These are phyloP conservation scores for Griposia aprilina DNA, from an alignment of 2,888 invertebrate species.

Conservation along the genomic window DNA sequence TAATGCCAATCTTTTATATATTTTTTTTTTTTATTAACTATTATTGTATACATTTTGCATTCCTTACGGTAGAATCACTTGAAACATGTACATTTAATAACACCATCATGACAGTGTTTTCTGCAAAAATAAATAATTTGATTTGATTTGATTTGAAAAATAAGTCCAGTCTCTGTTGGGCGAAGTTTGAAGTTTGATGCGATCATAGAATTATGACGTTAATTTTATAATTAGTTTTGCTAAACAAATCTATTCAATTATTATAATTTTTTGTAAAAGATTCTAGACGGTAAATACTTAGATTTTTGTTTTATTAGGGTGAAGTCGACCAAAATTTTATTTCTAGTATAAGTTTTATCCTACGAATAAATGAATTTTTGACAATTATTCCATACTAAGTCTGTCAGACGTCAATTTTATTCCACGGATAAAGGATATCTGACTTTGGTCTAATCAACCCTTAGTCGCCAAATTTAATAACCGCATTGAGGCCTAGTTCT, in stretches of 20 bases:
- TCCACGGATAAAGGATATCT: background rate
- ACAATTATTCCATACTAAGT: background rate
- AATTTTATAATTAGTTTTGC: background rate
- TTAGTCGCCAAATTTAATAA: background rate
- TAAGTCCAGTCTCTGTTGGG: background rate
- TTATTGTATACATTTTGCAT: too few relatives aligned
- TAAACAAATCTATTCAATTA: background rate
- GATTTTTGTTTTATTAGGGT: background rate
- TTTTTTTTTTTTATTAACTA: too few relatives aligned
- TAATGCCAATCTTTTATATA: too few relatives aligned
- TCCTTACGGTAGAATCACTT: too few relatives aligned
- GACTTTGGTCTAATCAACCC: background rate
- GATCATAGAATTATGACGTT: background rate
- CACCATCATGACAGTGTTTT: too few relatives aligned
- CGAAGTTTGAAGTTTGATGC: background rate
- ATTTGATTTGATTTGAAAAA: background rate
- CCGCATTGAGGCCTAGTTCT: background rate
- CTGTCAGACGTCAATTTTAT: background rate
- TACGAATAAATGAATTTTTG: background rate
- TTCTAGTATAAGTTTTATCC: too few relatives aligned
- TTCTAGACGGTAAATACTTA: too few relatives aligned
- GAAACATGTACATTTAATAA: too few relatives aligned
- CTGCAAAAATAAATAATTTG: too few relatives aligned
- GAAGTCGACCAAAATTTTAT: background rate
- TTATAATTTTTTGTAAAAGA: background rate